These are phyloP conservation scores for Uropetala carovei DNA, from an alignment of 2,888 invertebrate genomes.

Conservation along the genomic window DNA sequence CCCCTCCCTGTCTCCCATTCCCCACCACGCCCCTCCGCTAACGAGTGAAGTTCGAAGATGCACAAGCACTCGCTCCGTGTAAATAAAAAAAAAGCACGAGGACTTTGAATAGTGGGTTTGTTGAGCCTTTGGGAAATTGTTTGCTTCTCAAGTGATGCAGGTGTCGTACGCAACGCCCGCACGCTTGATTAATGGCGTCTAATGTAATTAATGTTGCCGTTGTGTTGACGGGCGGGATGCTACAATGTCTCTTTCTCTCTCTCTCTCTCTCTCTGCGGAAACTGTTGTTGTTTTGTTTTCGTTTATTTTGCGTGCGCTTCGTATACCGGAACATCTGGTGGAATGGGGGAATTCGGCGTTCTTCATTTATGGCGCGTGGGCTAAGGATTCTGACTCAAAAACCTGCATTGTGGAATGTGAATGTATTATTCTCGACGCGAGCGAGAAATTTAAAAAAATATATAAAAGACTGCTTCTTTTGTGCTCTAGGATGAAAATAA, in stretches of 20 bases:
- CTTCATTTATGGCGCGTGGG: neutral
- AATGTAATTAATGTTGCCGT: slow-evolving; percentile 32
- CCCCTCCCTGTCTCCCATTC: neutral
- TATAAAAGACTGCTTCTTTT: too few species aligned
- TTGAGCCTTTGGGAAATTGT: neutral
- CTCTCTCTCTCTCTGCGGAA: neutral
- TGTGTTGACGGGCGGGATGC: neutral
- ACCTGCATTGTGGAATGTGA: neutral
- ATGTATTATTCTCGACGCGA: too few species aligned
- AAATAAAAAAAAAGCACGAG: neutral
- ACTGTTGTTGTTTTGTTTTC: neutral
- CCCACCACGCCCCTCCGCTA: neutral
- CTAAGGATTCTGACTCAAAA: neutral
- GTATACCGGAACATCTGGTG: too few species aligned
- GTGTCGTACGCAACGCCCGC: neutral
- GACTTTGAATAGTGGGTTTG: neutral
- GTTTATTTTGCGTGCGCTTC: neutral
- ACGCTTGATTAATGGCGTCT: slow-evolving; percentile 17
- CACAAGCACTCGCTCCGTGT: neutral
- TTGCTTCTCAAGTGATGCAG: neutral
- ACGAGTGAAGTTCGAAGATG: neutral
- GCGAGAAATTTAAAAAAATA: too few species aligned
- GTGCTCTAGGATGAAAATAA: too few species aligned
- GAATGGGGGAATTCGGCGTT: neutral
- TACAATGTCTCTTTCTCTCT: neutral